Conservation (phyloP, 2,797 vertebrate species). For the Aldrovandia affinis region DNA sequence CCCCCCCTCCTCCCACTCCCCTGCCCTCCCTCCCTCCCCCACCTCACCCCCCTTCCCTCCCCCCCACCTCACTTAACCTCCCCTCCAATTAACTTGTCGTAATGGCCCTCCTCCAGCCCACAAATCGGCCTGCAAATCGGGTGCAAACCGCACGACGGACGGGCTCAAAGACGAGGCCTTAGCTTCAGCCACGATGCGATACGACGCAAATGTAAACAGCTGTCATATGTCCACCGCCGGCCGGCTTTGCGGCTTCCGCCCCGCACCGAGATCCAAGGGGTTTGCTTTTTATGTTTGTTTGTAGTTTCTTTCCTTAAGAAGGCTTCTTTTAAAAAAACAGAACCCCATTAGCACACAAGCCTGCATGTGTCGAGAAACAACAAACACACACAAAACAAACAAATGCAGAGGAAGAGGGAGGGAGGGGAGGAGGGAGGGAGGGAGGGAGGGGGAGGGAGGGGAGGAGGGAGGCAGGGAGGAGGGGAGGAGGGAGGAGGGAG, state of each 20-base stretch:
- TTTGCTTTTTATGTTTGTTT: not conserved
- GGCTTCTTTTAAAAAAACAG: conserved; percentile 33
- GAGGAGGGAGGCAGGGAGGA: too few relatives aligned
- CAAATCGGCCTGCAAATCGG: conserved; percentile 60
- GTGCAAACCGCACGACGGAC: conserved; percentile 60
- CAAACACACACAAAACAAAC: conserved; percentile 26
- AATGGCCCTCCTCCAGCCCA: conserved; percentile 50
- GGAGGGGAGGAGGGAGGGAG: not conserved
- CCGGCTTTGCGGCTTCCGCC: conserved; percentile 48
- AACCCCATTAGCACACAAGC: conserved; percentile 39
- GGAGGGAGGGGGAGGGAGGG: not conserved
- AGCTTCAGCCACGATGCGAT: conserved; percentile 64
- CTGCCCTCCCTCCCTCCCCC: not conserved
- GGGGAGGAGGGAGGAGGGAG: too few relatives aligned
- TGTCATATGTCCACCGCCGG: conserved; percentile 63
- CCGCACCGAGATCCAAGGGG: conserved; percentile 55
- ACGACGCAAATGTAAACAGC: conserved; percentile 70
- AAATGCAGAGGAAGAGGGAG: not conserved
- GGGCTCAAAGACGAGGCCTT: conserved; percentile 55
- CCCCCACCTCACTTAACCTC: too few relatives aligned
- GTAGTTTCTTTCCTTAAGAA: not conserved
- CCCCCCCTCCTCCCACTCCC: not conserved
- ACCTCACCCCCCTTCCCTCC: not conserved
- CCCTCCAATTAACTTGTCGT: conserved; percentile 8
- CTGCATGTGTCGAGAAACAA: not conserved